Base-by-base conservation (phyloP, 2,113 vertebrate species). In the Pituophis catenifer region DNA sequence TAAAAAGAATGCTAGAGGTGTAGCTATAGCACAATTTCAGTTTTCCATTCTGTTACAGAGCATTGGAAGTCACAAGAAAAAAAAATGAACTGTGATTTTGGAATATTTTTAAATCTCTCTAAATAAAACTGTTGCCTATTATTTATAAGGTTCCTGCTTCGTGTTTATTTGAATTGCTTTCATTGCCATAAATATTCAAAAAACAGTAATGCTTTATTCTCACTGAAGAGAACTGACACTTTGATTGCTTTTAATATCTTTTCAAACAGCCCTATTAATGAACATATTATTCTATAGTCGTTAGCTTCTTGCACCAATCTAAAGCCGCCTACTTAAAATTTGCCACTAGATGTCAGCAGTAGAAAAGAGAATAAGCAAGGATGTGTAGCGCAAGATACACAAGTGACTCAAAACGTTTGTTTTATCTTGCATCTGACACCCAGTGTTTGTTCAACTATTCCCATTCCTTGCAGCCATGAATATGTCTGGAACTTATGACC, bases 331-430 rank as follows among this genome's bases (percentile, higher is more conserved):
- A 65, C 92, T 93, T 89, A 91, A 75, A 58, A 53, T 29, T 5
- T 52, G 33, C 97, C 97, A 50, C 96, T 96, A 96, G 97, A 94
- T 97, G 97, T 96, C 97, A 97, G 97, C 89, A 95, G 89, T 81
- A 58, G 95, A 93, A 94, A 97, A 95, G 95, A 0, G 0, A 93
- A 55, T 33, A 2, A 5, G 0, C 3, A 0, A 7, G 53, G 58
- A 86, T 70, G 5, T 17, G 13, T 33, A 70, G 29, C 21, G 9
- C 13, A 33, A 15, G 86, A 57, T 53, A 86, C n/a, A 86, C 1
- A 65, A 53, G 44, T 29, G 21, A 3, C 13, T 90, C 21, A 23
- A 52, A 89, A 62, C 44, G 29, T 86, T 38, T 53, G 8, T 86
- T 65, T 87, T 87, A 44, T 7, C 4, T 5, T 13, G 12, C 7